Conservation (phyloP, 1,140 invertebrate genomes). For the Drosophila pachea region DNA sequence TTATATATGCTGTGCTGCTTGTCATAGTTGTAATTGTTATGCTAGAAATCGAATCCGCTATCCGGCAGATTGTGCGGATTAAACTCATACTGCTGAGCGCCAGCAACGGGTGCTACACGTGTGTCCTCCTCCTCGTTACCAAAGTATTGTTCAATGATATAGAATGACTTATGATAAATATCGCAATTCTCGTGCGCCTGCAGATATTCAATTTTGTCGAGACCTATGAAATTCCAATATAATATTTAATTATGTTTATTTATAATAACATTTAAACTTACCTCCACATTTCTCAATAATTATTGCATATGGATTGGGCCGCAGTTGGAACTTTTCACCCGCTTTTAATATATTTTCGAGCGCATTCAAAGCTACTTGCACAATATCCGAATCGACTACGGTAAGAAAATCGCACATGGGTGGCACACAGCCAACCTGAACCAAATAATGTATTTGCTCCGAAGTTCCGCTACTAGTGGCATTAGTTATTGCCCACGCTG, state of each 20-base stretch:
- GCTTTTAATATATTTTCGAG: constrained; percentile 96
- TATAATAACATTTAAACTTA: constrained; percentile 79
- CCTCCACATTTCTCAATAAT: constrained; percentile 97
- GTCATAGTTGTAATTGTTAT: constrained; percentile 21
- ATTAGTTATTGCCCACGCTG: constrained; percentile 98
- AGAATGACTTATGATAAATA: constrained; percentile 97
- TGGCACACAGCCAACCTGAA: constrained; percentile 88
- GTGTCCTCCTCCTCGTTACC: constrained; percentile 94
- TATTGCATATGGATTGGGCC: constrained; percentile 94
- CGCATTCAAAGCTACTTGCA: constrained; percentile 98
- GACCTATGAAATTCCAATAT: constrained; percentile 81
- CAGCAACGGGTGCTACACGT: constrained; percentile 88
- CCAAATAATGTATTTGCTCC: constrained; percentile 91
- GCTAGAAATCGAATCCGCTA: constrained; percentile 89
- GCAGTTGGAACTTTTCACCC: constrained; percentile 89
- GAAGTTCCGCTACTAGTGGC: constrained; percentile 96
- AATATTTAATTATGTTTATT: neutral
- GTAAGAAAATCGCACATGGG: constrained; percentile 96
- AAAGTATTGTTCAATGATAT: constrained; percentile 98
- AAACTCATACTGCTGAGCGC: constrained; percentile 88
- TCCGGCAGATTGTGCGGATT: constrained; percentile 84
- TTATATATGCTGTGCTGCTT: constrained; percentile 21
- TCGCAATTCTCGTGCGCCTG: constrained; percentile 98
- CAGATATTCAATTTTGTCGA: constrained; percentile 98
- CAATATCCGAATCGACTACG: constrained; percentile 96